Base-by-base conservation (phyloP, 2,888 invertebrate genomes). In the Lapara coniferarum region DNA sequence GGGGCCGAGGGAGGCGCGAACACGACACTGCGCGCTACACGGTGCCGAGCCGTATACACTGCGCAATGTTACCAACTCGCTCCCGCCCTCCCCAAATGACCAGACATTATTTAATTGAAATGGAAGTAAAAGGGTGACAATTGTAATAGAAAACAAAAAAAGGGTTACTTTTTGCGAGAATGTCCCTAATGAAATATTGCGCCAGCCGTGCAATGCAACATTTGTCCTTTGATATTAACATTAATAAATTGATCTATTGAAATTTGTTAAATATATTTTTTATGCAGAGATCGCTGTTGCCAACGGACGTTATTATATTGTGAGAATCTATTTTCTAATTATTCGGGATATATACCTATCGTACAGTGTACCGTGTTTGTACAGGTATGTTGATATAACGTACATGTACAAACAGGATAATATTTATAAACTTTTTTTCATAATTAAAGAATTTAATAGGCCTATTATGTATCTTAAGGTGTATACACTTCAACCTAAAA, bases 21-120 rank as follows among this genome's bases (percentile, higher is more conserved):
- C 87, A 82, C 86, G 78, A 81, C 79, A 82, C 85, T 79, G 78
- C 76, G 77, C 72, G 49, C 53, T 37, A 53, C 66, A 44, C 70
- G 30, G 51, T 66, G 70, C 53, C 67, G 69, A 70, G 71, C 37
- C 37, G 37, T 37, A 37, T 8, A 37, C 37, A 37, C 37, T 37
- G 37, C 37, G 37, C 37, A 37, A 69, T 74, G 71, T 69, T 73
- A 73, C 74, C 72, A 67, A 63, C 72, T 72, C 69, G 69, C 76
- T 73, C 78, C 80, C 82, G 80, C 86, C 88, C 85, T 88, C 86
- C 90, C 88, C 92, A 92, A 93, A 92, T 93, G 93, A 93, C 93
- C 93, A 93, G 92, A 93, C 92, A 93, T 93, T 93, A 93, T 93
- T 93, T 93, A 93, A 93, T 93, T 93, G 93, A 93, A 93, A 91